A percentile compares a stretch with the other conserved stretches of the same genome.
These are phyloP conservation scores for Laodelphax striatellus DNA, from an alignment of 1,140 invertebrate species.

Conservation along the genomic window DNA sequence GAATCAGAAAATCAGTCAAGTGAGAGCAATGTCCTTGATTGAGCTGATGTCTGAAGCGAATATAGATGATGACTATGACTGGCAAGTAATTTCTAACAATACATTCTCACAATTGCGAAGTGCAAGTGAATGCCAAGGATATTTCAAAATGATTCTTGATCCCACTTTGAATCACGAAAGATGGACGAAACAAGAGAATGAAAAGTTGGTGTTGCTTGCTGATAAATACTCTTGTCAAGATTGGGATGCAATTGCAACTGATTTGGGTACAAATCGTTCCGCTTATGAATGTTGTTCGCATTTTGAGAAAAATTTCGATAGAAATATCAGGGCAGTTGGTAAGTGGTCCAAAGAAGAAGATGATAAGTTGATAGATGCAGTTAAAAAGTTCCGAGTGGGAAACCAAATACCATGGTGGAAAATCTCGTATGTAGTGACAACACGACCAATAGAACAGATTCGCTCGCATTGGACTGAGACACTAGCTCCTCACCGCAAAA, in stretches of 20 bases:
- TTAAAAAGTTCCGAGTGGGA: conserved; percentile 12
- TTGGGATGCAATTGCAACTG: background rate
- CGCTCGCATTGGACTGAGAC: conserved; percentile 14
- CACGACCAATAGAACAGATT: conserved; percentile 9
- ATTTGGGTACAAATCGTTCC: background rate
- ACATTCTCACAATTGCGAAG: background rate
- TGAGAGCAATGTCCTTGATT: background rate
- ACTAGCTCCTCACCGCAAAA: conserved; percentile 13
- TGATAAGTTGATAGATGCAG: conserved; percentile 1
- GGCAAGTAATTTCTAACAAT: background rate
- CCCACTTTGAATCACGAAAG: background rate
- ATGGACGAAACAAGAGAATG: background rate
- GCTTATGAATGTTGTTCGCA: background rate
- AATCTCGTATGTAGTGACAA: conserved; percentile 7
- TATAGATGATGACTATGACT: background rate
- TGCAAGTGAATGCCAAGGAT: background rate
- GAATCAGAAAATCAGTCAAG: too few species aligned
- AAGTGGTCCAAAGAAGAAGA: conserved; percentile 20
- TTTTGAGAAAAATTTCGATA: background rate
- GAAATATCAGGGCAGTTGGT: background rate
- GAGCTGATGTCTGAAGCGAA: background rate
- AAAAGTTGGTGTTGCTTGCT: background rate
- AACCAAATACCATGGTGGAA: conserved; percentile 14
- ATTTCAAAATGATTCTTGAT: background rate
- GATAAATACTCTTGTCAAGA: background rate